A percentile compares a stretch with the other conserved stretches of the same genome.
Conservation (phyloP, 2,888 invertebrate species). For the Hypena proboscidalis region DNA sequence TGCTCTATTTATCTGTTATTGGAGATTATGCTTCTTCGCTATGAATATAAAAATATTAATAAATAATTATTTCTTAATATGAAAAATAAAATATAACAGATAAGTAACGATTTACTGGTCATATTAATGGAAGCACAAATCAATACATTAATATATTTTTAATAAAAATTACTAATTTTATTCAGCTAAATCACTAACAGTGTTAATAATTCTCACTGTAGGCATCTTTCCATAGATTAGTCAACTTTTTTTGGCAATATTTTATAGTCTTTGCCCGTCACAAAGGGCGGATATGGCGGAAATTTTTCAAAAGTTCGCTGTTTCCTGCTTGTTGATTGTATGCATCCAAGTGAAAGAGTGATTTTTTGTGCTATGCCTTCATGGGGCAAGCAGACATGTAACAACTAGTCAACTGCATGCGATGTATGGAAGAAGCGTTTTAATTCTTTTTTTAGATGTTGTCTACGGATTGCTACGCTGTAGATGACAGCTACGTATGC, state of each 20-base stretch:
- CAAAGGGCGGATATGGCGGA: constrained; percentile 74
- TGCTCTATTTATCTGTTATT: too few species aligned
- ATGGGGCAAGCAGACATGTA: constrained; percentile 46
- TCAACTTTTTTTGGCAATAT: neutral
- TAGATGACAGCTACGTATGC: constrained; percentile 9
- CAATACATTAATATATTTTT: neutral
- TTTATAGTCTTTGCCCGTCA: constrained; percentile 57
- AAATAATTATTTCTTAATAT: too few species aligned
- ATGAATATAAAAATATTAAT: too few species aligned
- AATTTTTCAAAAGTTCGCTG: constrained; percentile 80
- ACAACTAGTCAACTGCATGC: constrained; percentile 43
- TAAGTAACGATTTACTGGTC: too few species aligned
- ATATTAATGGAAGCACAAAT: neutral
- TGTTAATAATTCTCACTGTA: too few species aligned
- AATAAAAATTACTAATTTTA: too few species aligned
- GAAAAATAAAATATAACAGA: too few species aligned
- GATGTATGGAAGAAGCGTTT: constrained; percentile 8
- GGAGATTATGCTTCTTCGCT: too few species aligned
- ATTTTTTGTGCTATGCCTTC: constrained; percentile 60
- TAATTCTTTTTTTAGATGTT: constrained; percentile 3
- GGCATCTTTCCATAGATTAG: too few species aligned
- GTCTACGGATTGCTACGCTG: constrained; percentile 14
- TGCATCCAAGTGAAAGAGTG: constrained; percentile 76
- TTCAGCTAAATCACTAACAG: too few species aligned
- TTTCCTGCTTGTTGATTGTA: constrained; percentile 81